These are phyloP conservation scores for Xiphorhynchus erythropygius DNA, from an alignment of 2,797 vertebrate species.

Conservation along the genomic window DNA sequence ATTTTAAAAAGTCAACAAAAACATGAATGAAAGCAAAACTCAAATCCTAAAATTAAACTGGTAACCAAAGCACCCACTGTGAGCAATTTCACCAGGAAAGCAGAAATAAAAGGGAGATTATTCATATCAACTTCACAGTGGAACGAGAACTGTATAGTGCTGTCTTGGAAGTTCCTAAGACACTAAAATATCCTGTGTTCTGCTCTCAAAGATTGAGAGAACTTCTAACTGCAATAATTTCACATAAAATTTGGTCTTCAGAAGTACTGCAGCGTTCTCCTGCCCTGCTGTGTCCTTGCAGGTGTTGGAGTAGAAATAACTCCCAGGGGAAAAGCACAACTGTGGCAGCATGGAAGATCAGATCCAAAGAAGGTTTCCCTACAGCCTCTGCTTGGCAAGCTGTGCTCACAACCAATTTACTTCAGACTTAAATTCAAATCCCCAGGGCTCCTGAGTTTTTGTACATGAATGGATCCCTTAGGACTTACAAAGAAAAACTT, in stretches of 20 bases:
- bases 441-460: not conserved
- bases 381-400: not conserved
- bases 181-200: not conserved
- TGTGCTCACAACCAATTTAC: not conserved
- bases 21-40: not conserved
- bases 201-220: not conserved
- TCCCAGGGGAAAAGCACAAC: not conserved
- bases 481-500: not conserved
- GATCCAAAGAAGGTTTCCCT: not conserved
- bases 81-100: not conserved
- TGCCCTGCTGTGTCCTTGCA: not conserved
- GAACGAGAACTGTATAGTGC: not conserved
- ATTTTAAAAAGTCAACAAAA: not conserved
- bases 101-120: not conserved
- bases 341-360: not conserved
- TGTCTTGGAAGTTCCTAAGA: not conserved
- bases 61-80: not conserved
- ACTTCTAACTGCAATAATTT: not conserved
- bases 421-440: not conserved
- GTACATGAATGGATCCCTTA: not conserved
- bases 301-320: not conserved
- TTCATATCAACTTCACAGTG: not conserved
- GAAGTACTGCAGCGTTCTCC: not conserved
- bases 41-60: not conserved
- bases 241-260: not conserved